Evolutionary conservation across 2,888 invertebrate species (phyloP), one percentile per base, ranked within the genome.

Genomic region (Drosophila prolongata): DNA sequence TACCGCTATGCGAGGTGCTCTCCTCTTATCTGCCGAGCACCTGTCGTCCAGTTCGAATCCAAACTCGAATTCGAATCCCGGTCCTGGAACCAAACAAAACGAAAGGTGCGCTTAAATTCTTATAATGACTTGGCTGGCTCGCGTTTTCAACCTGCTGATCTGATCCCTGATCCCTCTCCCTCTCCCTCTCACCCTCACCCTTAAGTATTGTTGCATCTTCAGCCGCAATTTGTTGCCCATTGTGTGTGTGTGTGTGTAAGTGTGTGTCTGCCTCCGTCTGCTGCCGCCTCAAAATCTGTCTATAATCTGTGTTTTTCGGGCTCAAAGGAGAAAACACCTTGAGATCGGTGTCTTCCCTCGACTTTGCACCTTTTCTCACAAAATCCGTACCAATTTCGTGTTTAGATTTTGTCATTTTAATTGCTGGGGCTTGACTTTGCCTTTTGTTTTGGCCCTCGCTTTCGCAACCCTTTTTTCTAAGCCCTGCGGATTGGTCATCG

Each of bases 381-480:
- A 87, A 87, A 84, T 84, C 87, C 83, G 79, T 72, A 84, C 78
- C 62, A 81, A 62, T 84, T 82, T 87, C 72, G 77, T 87, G 88
- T 86, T 86, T 86, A 88, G 86, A 88, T 88, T 86, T 86, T 86
- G 86, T 84, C 88, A 81, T 86, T 86, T 86, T 86, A 88, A 86
- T 86, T 86, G 86, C 80, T 61, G 71, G 54, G 50, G 46, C 75
- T 71, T 68, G 76, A 73, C 73, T 80, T 70, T 77, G 75, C 38
- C 37, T 40, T 53, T 53, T 56, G 53, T 58, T 64, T 43, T 59
- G 19, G 14, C 24, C 40, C 55, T 55, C 50, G 58, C 44, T 49
- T 38, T 59, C 38, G 79, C 79, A 84, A 83, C 83, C 80, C 66
- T 24, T 24, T 73, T 68, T 14, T 30, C 46, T 70, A 52, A 70